Evolutionary conservation across 2,888 invertebrate genomes (phyloP).

Genomic region (Acanthoscelides obtectus): DNA sequence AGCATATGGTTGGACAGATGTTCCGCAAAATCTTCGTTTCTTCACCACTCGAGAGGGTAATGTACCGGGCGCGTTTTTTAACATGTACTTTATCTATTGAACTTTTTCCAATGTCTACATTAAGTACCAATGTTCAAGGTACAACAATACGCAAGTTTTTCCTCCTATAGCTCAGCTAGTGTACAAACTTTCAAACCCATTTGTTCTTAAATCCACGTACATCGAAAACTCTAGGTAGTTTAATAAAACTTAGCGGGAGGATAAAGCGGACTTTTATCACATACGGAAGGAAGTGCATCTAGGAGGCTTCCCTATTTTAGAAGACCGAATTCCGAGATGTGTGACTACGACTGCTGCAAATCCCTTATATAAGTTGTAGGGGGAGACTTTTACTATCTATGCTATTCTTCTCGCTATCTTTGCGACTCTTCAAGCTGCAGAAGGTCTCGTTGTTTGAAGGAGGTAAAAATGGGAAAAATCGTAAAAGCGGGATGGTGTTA

Average conservation of each 20-base stretch:
- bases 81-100: too few species aligned
- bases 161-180: background rate
- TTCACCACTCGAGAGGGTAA: too few species aligned
- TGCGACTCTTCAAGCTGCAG: background rate
- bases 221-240: background rate
- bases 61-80: too few species aligned
- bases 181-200: background rate
- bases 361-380: background rate
- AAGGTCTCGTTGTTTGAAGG: too few species aligned
- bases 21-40: too few species aligned
- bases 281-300: background rate
- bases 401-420: background rate
- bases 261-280: background rate
- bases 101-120: too few species aligned
- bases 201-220: background rate
- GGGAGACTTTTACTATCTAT: background rate
- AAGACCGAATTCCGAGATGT: background rate
- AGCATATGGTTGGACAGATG: too few species aligned
- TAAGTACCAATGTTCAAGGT: too few species aligned
- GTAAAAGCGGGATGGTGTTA: too few species aligned
- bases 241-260: background rate
- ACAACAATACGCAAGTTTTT: too few species aligned
- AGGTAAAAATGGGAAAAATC: too few species aligned
- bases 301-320: background rate
- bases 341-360: background rate